Conservation (phyloP, 2,797 vertebrate species). For the Oceanodroma leucorhoa region DNA sequence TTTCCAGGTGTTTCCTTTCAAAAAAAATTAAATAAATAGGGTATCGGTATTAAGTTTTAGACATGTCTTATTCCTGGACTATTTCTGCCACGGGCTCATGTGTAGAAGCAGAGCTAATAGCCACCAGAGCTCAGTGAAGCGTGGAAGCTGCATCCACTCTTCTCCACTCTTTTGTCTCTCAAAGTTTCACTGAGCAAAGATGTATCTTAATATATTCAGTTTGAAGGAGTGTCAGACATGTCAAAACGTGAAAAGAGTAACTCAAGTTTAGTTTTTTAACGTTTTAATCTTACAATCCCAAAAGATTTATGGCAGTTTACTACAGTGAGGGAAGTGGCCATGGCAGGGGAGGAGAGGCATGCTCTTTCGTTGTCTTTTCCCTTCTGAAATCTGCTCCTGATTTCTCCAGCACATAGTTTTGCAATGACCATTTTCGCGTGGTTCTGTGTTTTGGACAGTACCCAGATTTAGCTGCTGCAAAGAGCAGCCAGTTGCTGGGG, state of each 20-base stretch:
- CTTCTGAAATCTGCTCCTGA: neutral
- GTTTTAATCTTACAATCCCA: neutral
- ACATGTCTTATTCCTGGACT: rapidly evolving
- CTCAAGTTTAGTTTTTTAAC: neutral
- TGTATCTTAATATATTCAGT: neutral
- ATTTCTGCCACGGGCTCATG: neutral
- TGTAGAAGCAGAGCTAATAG: neutral
- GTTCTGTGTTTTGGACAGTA: conserved; percentile 26
- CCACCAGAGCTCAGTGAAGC: neutral
- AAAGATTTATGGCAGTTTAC: neutral
- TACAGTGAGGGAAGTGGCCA: neutral
- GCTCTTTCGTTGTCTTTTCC: neutral
- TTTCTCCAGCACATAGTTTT: conserved; percentile 36
- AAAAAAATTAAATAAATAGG: neutral
- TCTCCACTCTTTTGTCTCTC: neutral
- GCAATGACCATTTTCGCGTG: conserved; percentile 39
- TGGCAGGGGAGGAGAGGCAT: neutral
- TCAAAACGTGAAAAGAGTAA: neutral
- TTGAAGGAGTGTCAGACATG: neutral
- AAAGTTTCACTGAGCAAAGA: neutral
- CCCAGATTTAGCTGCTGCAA: conserved; percentile 19
- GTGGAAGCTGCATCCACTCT: rapidly evolving
- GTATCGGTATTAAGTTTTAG: neutral
- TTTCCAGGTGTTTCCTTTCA: neutral
- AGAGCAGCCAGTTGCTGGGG: conserved; percentile 28